A percentile compares a stretch with the other conserved stretches of the same genome.
Conservation (phyloP, 2,797 vertebrate species). For the Huso huso region DNA sequence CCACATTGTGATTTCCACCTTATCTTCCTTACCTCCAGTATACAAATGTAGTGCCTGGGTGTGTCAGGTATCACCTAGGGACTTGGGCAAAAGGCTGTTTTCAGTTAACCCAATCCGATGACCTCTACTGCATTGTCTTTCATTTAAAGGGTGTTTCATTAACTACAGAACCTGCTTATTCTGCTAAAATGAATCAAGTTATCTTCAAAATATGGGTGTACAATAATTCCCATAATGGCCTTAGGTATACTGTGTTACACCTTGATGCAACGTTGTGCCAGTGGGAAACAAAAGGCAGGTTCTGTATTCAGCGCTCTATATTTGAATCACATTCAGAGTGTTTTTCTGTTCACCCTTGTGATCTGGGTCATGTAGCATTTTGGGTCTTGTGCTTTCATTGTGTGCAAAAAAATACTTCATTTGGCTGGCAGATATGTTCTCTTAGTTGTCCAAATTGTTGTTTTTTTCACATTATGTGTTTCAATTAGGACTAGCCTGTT, state of each 20-base stretch:
- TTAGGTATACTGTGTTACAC: constrained; percentile 29
- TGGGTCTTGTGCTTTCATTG: constrained; percentile 9
- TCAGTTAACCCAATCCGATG: constrained; percentile 53
- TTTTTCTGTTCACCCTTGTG: background rate
- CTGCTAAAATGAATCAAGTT: constrained; percentile 58
- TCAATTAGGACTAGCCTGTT: constrained; percentile 1
- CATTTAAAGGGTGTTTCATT: constrained; percentile 53
- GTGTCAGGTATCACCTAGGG: constrained; percentile 68
- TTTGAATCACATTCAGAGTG: constrained; percentile 15
- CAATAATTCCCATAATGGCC: constrained; percentile 42
- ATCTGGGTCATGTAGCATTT: constrained; percentile 11
- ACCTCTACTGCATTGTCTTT: constrained; percentile 53
- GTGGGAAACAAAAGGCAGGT: constrained; percentile 16
- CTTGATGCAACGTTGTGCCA: constrained; percentile 13
- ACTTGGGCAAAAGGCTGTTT: constrained; percentile 58
- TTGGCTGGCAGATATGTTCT: constrained; percentile 1
- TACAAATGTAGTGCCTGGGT: constrained; percentile 50
- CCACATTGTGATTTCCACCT: constrained; percentile 57
- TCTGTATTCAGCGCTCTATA: constrained; percentile 10
- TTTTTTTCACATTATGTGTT: background rate
- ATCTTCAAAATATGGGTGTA: constrained; percentile 38
- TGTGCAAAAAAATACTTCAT: constrained; percentile 2
- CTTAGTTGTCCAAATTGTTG: background rate
- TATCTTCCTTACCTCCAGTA: constrained; percentile 54
- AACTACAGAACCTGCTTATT: constrained; percentile 43